These are phyloP conservation scores for Reticulitermes lucifugus DNA, from an alignment of 2,888 invertebrate species.

Conservation along the genomic window DNA sequence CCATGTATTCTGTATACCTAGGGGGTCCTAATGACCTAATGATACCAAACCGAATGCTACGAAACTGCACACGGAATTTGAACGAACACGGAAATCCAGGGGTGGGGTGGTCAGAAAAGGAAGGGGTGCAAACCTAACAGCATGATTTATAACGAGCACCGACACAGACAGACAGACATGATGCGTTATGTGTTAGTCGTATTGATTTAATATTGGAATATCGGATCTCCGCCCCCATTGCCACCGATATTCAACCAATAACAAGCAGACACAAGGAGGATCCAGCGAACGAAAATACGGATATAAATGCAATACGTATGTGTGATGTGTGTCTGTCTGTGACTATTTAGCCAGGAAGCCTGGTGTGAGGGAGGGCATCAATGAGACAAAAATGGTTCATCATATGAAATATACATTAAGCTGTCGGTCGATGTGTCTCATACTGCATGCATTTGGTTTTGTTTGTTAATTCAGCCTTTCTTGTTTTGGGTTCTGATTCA, in stretches of 20 bases:
- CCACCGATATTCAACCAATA: conserved; percentile 37
- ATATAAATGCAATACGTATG: conserved; percentile 23
- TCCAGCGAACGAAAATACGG: conserved; percentile 36
- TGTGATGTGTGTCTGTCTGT: background rate
- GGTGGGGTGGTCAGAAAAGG: background rate
- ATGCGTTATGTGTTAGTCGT: conserved; percentile 42
- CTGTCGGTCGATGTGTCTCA: conserved; percentile 18
- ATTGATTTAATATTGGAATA: conserved; percentile 43
- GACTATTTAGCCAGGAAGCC: conserved; percentile 24
- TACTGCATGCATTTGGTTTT: conserved; percentile 25
- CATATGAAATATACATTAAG: conserved; percentile 42
- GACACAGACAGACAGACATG: conserved; percentile 33
- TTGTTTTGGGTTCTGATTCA: conserved; percentile 8
- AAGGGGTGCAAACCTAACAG: conserved; percentile 39
- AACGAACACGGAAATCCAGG: conserved; percentile 27
- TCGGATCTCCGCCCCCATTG: background rate
- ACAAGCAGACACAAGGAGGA: conserved; percentile 39
- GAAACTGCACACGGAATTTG: conserved; percentile 38
- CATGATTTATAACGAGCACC: conserved; percentile 42
- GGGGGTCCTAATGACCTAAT: conserved; percentile 44
- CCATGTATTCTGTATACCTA: conserved; percentile 36
- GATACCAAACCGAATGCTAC: conserved; percentile 39
- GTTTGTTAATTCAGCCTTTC: conserved; percentile 30
- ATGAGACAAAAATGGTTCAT: conserved; percentile 39
- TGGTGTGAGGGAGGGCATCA: conserved; percentile 18